A percentile compares a stretch with the other conserved stretches of the same genome.
Evolutionary conservation across 2,113 vertebrate species (phyloP).

Genomic region (Oriolus oriolus): DNA sequence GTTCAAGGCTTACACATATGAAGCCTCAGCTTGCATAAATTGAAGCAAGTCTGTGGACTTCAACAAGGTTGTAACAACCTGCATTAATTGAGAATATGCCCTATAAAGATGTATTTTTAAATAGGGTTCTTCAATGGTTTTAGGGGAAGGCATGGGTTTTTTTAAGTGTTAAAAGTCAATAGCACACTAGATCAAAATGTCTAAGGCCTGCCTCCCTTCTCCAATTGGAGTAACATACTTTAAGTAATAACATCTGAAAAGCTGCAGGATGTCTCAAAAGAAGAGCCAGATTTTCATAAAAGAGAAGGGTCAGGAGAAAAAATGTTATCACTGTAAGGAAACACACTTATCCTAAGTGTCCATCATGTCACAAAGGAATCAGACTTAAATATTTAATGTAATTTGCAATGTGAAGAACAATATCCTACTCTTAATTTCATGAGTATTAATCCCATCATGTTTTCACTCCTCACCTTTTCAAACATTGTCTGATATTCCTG

Average conservation of each 20-base stretch:
- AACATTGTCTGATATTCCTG: not conserved
- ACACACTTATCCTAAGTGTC: not conserved
- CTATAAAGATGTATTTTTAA: not conserved
- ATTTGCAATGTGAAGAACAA: not conserved
- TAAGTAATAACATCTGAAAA: not conserved
- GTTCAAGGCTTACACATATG: not conserved
- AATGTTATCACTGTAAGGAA: not conserved
- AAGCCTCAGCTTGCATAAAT: not conserved
- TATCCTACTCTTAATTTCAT: not conserved
- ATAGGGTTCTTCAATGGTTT: not conserved
- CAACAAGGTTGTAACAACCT: not conserved
- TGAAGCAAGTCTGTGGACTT: not conserved
- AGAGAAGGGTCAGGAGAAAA: not conserved
- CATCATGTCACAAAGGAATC: not conserved
- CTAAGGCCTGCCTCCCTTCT: not conserved
- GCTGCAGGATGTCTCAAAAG: not conserved
- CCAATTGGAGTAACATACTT: not conserved
- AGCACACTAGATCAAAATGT: not conserved
- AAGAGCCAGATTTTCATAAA: not conserved
- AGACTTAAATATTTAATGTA: not conserved
- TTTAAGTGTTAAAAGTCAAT: not conserved
- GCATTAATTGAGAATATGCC: not conserved
- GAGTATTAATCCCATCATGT: not conserved
- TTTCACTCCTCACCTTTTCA: not conserved
- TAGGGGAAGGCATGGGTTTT: fast-evolving